Percentiles rank a stretch among this genome's conserved stretches.
phyloP scores from a whole-genome alignment of 2,888 invertebrate genomes.

The Erebia palarica region DNA sequence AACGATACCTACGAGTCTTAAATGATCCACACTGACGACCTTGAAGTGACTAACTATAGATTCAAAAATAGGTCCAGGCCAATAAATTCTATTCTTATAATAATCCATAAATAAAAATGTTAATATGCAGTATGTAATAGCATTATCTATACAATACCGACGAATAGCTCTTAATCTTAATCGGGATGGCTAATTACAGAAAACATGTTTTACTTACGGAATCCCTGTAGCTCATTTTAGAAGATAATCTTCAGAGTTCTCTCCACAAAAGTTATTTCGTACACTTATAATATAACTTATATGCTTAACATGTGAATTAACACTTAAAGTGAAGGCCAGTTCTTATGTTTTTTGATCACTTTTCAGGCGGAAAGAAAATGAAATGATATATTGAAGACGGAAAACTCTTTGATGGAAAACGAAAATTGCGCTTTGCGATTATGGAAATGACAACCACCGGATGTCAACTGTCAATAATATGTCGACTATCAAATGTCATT shows the following conservation, averaged over 20 bases:
- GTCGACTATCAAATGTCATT: background rate
- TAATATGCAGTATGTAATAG: background rate
- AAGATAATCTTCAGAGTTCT: background rate
- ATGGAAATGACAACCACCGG: too few relatives aligned
- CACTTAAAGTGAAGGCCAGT: background rate
- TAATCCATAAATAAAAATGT: background rate
- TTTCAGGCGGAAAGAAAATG: conserved; percentile 17
- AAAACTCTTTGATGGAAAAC: background rate
- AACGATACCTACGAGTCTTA: conserved; percentile 54
- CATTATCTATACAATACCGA: background rate
- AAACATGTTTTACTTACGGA: conserved; percentile 57
- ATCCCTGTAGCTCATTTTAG: conserved; percentile 71
- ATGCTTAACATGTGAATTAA: background rate
- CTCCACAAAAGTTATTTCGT: background rate
- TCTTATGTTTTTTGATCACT: background rate
- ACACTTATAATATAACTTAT: background rate
- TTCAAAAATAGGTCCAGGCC: conserved; percentile 61
- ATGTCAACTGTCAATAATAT: background rate
- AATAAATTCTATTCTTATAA: conserved; percentile 49
- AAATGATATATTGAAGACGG: background rate
- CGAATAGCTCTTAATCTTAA: background rate
- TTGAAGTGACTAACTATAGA: conserved; percentile 60
- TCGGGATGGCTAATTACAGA: conserved; percentile 1
- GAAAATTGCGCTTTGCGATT: background rate
- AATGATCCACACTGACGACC: conserved; percentile 51